Conservation (phyloP, 2,113 vertebrate species). For the Callithrix jacchus region DNA sequence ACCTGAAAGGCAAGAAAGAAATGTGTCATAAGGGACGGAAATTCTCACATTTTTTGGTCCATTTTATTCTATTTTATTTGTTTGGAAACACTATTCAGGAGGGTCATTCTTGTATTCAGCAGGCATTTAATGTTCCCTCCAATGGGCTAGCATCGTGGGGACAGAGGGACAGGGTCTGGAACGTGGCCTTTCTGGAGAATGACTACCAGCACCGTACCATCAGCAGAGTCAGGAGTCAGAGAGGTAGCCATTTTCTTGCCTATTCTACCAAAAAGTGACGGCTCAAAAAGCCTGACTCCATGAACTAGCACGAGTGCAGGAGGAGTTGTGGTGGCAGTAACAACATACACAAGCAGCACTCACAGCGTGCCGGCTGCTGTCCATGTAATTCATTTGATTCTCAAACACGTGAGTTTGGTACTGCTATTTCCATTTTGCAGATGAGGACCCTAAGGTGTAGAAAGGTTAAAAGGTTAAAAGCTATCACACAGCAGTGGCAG, state of each 20-base stretch:
- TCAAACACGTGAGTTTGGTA: rapidly evolving
- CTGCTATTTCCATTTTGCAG: not conserved
- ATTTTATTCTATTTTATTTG: not conserved
- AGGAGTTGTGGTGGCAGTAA: not conserved
- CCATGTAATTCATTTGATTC: not conserved
- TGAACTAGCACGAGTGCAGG: not conserved
- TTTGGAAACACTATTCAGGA: not conserved
- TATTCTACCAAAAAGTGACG: not conserved
- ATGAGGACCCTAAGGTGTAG: not conserved
- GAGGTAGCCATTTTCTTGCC: not conserved
- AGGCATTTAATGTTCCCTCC: not conserved
- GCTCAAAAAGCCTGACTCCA: not conserved
- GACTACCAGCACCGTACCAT: not conserved
- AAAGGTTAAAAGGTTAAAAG: not conserved
- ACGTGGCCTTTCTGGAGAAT: not conserved
- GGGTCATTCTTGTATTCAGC: not conserved
- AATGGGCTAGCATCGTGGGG: not conserved
- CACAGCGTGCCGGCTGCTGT: not conserved
- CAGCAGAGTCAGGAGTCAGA: not conserved
- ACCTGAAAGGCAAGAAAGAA: not conserved
- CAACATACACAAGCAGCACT: rapidly evolving
- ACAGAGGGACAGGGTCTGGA: rapidly evolving
- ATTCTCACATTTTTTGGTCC: not conserved
- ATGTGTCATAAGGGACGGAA: not conserved
- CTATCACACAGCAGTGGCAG: not conserved